Conservation (phyloP, 2,888 invertebrate species). For the Aphodius sticticus region DNA sequence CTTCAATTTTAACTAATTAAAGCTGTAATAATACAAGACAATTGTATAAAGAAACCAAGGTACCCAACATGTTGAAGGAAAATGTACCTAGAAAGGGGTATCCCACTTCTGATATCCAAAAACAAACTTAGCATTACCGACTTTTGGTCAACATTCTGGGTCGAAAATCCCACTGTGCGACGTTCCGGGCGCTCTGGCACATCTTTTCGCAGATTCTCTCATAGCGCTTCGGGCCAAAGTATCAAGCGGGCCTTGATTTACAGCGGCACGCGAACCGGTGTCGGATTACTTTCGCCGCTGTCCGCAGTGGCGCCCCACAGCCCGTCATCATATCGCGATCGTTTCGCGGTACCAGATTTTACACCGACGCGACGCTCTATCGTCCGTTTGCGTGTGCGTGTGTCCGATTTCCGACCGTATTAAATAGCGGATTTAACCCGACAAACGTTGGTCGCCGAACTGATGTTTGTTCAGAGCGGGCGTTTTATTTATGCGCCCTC, state of each 20-base stretch:
- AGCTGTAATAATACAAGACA: too few species aligned
- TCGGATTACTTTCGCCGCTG: slow-evolving; percentile 50
- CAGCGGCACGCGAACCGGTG: slow-evolving; percentile 50
- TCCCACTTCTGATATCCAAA: too few species aligned
- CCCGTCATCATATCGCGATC: slow-evolving; percentile 45
- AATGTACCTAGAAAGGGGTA: too few species aligned
- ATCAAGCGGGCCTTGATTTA: slow-evolving; percentile 47
- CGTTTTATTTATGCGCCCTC: slow-evolving; percentile 45
- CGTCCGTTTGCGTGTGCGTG: slow-evolving; percentile 13
- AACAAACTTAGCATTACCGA: too few species aligned
- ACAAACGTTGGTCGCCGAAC: slow-evolving; percentile 35
- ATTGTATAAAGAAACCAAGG: too few species aligned
- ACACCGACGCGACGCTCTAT: slow-evolving; percentile 28
- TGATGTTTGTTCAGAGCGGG: slow-evolving; percentile 48
- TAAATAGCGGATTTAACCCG: slow-evolving; percentile 48
- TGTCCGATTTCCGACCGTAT: slow-evolving; percentile 42
- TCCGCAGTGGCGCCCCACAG: slow-evolving; percentile 47
- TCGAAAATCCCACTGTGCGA: too few species aligned
- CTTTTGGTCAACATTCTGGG: too few species aligned
- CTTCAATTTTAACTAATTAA: too few species aligned
- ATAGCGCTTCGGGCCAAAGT: not conserved
- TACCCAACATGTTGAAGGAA: too few species aligned
- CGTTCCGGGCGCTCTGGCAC: too few species aligned
- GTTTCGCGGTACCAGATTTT: slow-evolving; percentile 45
- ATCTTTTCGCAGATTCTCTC: too few species aligned